phyloP scores from a whole-genome alignment of 1,140 invertebrate genomes.

The Bombus pyrosoma region DNA sequence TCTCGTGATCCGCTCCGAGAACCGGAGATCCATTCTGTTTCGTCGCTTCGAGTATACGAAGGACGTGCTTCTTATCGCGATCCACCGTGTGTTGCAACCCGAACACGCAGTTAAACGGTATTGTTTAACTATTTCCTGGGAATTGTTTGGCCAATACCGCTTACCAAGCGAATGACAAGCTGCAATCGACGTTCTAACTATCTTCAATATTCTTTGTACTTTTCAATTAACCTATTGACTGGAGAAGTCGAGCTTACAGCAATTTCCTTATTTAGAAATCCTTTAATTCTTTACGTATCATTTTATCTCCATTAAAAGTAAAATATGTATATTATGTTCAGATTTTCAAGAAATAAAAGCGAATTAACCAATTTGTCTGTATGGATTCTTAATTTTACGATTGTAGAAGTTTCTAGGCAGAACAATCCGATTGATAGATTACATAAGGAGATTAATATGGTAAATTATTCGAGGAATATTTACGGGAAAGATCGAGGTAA shows the following conservation, averaged over 20 bases:
- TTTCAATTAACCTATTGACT: neutral
- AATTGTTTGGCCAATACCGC: neutral
- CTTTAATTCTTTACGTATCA: too few relatives aligned
- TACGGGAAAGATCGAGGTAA: too few relatives aligned
- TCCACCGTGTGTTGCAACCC: neutral
- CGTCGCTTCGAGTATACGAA: neutral
- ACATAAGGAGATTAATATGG: too few relatives aligned
- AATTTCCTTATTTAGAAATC: too few relatives aligned
- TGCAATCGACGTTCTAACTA: neutral
- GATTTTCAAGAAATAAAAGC: too few relatives aligned
- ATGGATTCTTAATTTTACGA: too few relatives aligned
- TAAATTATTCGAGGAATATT: too few relatives aligned
- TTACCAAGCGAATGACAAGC: neutral
- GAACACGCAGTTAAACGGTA: slow-evolving; percentile 2
- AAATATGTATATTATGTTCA: too few relatives aligned
- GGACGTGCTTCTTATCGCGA: neutral
- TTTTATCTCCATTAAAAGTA: too few relatives aligned
- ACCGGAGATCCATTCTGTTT: slow-evolving; percentile 3
- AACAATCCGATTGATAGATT: too few relatives aligned
- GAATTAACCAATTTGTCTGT: too few relatives aligned
- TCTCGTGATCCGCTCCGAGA: neutral
- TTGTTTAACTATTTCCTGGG: slow-evolving; percentile 4
- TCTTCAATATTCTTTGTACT: neutral
- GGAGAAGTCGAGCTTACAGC: neutral
- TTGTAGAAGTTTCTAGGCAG: too few relatives aligned